Evolutionary conservation across 2,888 invertebrate genomes (phyloP).

Genomic region (Agrochola macilenta): DNA sequence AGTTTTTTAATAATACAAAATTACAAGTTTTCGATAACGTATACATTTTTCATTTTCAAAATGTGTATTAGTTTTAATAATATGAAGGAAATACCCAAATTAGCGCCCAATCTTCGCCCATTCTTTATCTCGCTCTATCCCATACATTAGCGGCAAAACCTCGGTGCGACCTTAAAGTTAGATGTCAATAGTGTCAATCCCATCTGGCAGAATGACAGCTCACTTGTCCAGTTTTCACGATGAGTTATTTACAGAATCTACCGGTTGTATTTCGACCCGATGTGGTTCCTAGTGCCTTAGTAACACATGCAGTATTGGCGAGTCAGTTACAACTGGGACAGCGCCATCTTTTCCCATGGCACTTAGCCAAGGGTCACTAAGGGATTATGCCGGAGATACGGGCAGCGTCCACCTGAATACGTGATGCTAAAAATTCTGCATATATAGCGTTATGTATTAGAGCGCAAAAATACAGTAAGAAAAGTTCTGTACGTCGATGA

Average conservation of each 20-base stretch:
- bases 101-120: too few species aligned
- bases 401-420: slow-evolving; percentile 45
- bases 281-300: not conserved
- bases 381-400: slow-evolving; percentile 47
- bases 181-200: not conserved
- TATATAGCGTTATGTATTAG: not conserved
- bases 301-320: slow-evolving; percentile 29
- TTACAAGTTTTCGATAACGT: too few species aligned
- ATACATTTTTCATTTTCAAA: too few species aligned
- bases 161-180: not conserved
- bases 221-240: not conserved
- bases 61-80: too few species aligned
- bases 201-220: not conserved
- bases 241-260: not conserved
- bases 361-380: slow-evolving; percentile 46
- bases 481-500: not conserved
- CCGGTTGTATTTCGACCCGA: not conserved
- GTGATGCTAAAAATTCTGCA: slow-evolving; percentile 14
- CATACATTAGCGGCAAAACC: too few species aligned
- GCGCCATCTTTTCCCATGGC: slow-evolving; percentile 50
- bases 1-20: too few species aligned
- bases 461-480: not conserved
- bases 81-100: too few species aligned
- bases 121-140: too few species aligned
- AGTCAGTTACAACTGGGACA: slow-evolving; percentile 42